Conservation (phyloP, 2,113 vertebrate genomes). For the Neogobius melanostomus region DNA sequence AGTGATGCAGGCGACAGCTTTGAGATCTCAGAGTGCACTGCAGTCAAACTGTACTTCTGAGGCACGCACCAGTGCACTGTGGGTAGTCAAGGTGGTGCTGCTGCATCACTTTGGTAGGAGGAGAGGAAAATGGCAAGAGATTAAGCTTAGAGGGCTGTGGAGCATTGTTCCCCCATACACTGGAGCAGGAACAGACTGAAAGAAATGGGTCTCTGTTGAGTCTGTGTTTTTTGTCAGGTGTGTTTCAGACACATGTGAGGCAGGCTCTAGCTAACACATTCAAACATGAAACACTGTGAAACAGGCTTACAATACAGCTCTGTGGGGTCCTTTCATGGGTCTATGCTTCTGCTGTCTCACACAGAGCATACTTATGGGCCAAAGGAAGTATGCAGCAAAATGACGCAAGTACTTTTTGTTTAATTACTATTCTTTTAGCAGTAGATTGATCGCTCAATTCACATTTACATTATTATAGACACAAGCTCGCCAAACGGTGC, state of each 20-base stretch:
- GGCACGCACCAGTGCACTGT: conserved; percentile 46
- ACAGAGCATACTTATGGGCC: background rate
- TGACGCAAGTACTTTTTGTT: background rate
- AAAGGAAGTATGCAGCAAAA: background rate
- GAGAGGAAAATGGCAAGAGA: conserved; percentile 67
- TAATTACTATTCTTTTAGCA: background rate
- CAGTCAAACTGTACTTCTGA: conserved; percentile 64
- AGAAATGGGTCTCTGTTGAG: conserved; percentile 58
- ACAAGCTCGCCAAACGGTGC: background rate
- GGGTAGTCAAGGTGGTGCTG: conserved; percentile 48
- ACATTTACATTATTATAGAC: too few species aligned
- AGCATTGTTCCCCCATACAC: conserved; percentile 63
- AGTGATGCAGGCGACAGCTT: conserved; percentile 54
- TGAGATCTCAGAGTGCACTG: conserved; percentile 54
- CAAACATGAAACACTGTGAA: conserved; percentile 1
- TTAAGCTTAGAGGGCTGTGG: conserved; percentile 60
- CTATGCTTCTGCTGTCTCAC: background rate
- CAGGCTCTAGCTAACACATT: conserved; percentile 6
- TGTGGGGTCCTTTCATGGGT: background rate
- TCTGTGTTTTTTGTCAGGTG: conserved; percentile 46
- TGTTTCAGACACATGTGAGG: conserved; percentile 16
- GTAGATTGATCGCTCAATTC: too few species aligned
- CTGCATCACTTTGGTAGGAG: conserved; percentile 17
- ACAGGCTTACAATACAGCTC: background rate
- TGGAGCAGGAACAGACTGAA: conserved; percentile 60